These are phyloP conservation scores for Pelvicachromis taeniatus DNA, from an alignment of 2,113 vertebrate genomes.

Conservation along the genomic window DNA sequence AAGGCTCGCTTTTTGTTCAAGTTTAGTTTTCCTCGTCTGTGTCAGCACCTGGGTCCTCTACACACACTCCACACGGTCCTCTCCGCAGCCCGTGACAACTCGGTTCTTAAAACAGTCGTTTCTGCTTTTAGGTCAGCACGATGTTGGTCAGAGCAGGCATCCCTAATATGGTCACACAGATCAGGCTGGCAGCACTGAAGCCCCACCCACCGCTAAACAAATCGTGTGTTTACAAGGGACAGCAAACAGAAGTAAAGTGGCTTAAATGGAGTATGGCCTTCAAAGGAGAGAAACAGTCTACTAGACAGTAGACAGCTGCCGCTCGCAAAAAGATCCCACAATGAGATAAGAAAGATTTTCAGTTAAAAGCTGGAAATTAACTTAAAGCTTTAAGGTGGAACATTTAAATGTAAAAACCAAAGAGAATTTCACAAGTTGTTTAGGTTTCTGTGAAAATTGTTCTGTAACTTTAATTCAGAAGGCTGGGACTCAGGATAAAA, in stretches of 20 bases:
- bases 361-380: not conserved
- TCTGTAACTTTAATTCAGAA: not conserved
- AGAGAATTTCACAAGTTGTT: not conserved
- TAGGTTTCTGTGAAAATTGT: not conserved
- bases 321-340: not conserved
- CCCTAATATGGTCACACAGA: not conserved
- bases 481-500: not conserved
- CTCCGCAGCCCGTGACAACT: too few species aligned
- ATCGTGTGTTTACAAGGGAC: not conserved
- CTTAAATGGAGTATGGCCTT: not conserved
- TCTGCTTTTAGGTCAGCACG: not conserved
- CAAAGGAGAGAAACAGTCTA: not conserved
- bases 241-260: not conserved
- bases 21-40: too few species aligned
- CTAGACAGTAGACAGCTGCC: not conserved
- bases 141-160: not conserved
- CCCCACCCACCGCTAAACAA: not conserved
- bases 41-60: too few species aligned
- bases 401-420: not conserved
- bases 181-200: not conserved
- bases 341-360: not conserved
- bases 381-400: not conserved
- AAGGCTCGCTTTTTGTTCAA: too few species aligned
- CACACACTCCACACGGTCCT: too few species aligned
- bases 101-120: not conserved